Evolutionary conservation across 2,113 vertebrate species (phyloP).

Genomic region (Tylochromis polylepis): DNA sequence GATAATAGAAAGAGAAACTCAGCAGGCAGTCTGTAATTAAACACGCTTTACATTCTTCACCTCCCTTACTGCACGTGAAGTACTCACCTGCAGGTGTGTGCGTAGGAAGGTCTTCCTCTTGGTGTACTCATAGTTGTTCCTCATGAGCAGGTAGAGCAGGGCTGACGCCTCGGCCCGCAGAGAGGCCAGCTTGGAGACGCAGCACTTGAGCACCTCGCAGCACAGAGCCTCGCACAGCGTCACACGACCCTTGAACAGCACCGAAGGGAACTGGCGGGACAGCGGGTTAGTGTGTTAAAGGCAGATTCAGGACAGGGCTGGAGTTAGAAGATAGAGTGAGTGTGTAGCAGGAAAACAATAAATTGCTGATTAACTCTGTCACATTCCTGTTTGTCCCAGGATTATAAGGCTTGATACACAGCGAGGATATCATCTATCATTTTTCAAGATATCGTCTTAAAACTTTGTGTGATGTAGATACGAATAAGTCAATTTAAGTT

Average conservation of each 20-base stretch:
- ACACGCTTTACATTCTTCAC: background rate
- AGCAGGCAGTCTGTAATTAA: background rate
- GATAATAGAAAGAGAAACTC: background rate
- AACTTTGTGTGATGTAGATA: background rate
- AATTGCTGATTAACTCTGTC: background rate
- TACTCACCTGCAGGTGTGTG: conserved; percentile 88
- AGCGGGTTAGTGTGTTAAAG: background rate
- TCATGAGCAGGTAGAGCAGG: conserved; percentile 96
- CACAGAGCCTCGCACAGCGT: conserved; percentile 91
- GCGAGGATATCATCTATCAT: background rate
- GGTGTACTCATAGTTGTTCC: conserved; percentile 95
- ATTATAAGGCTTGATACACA: background rate
- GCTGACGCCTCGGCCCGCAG: conserved; percentile 88
- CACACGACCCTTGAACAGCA: conserved; percentile 92
- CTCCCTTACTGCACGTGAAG: fast-evolving
- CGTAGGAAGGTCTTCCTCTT: conserved; percentile 91
- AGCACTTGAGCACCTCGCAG: conserved; percentile 94
- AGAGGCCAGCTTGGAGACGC: conserved; percentile 87
- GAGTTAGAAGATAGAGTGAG: background rate
- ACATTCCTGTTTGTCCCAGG: background rate
- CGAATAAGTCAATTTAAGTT: background rate
- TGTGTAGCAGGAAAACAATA: background rate
- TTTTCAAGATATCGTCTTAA: background rate
- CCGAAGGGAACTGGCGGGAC: conserved; percentile 82
- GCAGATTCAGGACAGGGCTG: background rate